Conservation (phyloP, 2,797 vertebrate species). For the Remorina albescens region DNA sequence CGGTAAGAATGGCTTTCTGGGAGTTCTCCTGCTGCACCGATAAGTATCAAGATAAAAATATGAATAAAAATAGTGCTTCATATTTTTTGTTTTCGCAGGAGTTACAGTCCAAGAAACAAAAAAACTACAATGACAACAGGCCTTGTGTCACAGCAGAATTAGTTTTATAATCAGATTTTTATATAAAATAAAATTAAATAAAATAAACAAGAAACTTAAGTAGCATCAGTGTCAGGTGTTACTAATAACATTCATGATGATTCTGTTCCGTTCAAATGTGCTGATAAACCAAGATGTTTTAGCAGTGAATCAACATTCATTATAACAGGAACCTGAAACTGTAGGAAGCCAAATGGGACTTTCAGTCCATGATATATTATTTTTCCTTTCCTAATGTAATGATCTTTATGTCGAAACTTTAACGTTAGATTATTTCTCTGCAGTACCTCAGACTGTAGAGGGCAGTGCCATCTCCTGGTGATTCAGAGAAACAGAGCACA, state of each 20-base stretch:
- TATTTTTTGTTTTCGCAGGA: no score
- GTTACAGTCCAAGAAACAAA: no score
- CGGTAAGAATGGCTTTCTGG: background rate
- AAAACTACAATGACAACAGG: no score
- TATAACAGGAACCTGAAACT: background rate
- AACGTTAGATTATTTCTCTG: background rate
- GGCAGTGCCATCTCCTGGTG: conserved; percentile 18
- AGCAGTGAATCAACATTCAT: background rate
- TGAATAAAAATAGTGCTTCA: background rate
- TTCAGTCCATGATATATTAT: background rate
- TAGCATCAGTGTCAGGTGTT: background rate
- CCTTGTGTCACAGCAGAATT: no score
- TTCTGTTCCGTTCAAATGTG: no score
- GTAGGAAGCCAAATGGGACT: background rate
- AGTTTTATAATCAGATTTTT: no score
- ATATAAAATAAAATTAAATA: no score
- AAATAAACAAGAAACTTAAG: no score
- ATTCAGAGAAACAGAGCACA: conserved; percentile 1
- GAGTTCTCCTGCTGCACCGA: background rate
- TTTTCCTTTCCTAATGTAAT: background rate
- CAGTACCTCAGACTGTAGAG: background rate
- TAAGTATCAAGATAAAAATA: background rate
- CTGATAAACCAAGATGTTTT: no score
- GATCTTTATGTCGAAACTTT: background rate
- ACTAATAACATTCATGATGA: background rate